Evolutionary conservation across 2,797 vertebrate species (phyloP), one percentile per base, ranked within the genome.

Genomic region (Crax fasciolata): DNA sequence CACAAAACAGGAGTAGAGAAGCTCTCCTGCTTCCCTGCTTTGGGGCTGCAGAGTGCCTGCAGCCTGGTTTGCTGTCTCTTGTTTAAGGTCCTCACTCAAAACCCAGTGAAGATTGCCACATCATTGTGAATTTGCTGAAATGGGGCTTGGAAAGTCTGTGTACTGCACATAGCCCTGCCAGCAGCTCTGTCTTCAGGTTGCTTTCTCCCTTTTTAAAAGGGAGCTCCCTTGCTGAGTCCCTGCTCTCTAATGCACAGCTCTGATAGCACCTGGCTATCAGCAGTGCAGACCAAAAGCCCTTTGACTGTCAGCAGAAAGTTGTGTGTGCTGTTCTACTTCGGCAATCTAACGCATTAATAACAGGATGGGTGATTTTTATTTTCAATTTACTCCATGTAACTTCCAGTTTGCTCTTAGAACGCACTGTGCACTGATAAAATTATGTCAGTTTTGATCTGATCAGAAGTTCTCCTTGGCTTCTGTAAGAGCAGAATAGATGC

Each of bases 331-430:
- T 27, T 88, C 41, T 70, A 2, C 58, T 87, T 76, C 51, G 79
- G 74, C 59, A 39, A 13, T 43, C 43, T 48, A 13, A 46, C 62
- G 43, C 30, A 8, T 82, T 67, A 46, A 5, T 57, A 79, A 55
- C 43, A 61, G 15, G 43, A 44, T 46, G 38, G 21, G 27, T 81
- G 70, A 54, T 24, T 80, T 87, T 38, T 61, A 54, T 43, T 76
- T 90, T 85, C 67, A 62, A 85, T 89, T 89, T 46, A 70, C 62
- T 88, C 91, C 6, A 2, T 27, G 5, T 58, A 46, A 43, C 73
- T 91, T 84, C 67, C 83, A 88, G 32, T 55, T 95, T 86, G 70
- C 35, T 82, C 76, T 73, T 43, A 76, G 85, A 91, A 57, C 32
- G 5, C 38, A 24, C 35, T 75, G n/a, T 35, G 21, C 65, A 13